Base-by-base conservation (phyloP, 2,113 vertebrate genomes). In the Phyllostomus discolor region DNA sequence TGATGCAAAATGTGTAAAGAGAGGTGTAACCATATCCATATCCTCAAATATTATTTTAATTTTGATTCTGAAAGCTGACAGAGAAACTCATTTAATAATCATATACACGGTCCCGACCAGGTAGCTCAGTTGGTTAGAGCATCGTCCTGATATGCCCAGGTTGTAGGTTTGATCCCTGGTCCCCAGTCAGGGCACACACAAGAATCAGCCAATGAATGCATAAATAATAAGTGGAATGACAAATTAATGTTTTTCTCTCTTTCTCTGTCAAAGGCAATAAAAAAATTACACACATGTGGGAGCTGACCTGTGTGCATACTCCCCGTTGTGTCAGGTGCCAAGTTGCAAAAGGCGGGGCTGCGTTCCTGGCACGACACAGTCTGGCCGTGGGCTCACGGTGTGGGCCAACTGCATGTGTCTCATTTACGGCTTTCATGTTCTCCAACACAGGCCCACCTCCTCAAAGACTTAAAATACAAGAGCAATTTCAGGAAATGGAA, bases 1-100 rank as follows among this genome's bases (percentile, higher is more conserved):
- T 87, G 41, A 81, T 50, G 75, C 48, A 48, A 96, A 75, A 10
- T 75, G 72, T 43, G 12, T 50, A 48, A 57, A 59, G 35, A 85
- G 57, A 17, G 16, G 50, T 24, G 3, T 54, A 22, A 26, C 43
- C 9, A 10, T 10, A 76, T 59, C 28, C 22, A 24, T 14, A 87
- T 14, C 4, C 48, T 52, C 48, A 52, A 76, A 28, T 82, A 69
- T 59, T 69, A 90, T 62, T 88, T 88, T 20, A 10, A 52, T 41
- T 84, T 75, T 75, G 35, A 10, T 31, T 79, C 85, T 90, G 82
- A 62, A 76, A 82, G 41, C 4, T 35, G 59, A 50, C n/a, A 19
- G 31, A 87, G 66, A 80, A 82, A 86, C 33, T 31, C n/a, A 46
- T 54, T 70, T 88, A 64, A 35, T 79, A 50, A 28, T 41, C 24